phyloP scores from a whole-genome alignment of 2,888 invertebrate genomes.

The Liopterus haemorrhoidalis region DNA sequence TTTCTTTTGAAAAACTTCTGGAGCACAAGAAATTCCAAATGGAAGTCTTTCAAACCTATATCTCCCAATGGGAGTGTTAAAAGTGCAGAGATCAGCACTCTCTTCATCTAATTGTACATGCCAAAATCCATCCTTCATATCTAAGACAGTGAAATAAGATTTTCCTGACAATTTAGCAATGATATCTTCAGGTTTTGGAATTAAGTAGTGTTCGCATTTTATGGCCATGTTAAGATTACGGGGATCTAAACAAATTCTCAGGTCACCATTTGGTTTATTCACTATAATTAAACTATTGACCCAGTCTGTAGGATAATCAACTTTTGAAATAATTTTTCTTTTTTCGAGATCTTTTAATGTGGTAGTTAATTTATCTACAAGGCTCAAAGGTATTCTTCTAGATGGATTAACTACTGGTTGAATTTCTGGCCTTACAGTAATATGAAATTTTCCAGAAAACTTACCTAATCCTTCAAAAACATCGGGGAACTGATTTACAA shows the following conservation, averaged over 20 bases:
- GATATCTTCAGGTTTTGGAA: conserved; percentile 31
- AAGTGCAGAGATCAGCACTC: background rate
- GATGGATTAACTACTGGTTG: no score
- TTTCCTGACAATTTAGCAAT: conserved; percentile 19
- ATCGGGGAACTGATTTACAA: no score
- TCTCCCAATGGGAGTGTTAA: conserved; percentile 3
- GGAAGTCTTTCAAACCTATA: conserved; percentile 8
- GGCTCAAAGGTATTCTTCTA: no score
- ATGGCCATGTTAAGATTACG: conserved; percentile 31
- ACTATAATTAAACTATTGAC: no score
- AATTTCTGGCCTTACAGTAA: no score
- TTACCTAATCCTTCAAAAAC: no score
- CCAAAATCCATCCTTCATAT: conserved; percentile 10
- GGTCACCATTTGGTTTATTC: no score
- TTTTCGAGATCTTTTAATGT: no score
- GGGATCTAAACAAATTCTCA: conserved; percentile 31
- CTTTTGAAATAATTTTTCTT: no score
- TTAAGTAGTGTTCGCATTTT: conserved; percentile 31
- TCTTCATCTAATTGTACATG: background rate
- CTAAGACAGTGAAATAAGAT: conserved; percentile 24
- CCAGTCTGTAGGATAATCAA: no score
- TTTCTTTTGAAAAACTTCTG: conserved; percentile 5
- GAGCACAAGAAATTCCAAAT: conserved; percentile 3
- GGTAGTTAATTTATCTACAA: no score
- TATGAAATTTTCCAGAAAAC: no score